These are phyloP conservation scores for Pogonocherus hispidulus DNA, from an alignment of 2,888 invertebrate species.

Conservation along the genomic window DNA sequence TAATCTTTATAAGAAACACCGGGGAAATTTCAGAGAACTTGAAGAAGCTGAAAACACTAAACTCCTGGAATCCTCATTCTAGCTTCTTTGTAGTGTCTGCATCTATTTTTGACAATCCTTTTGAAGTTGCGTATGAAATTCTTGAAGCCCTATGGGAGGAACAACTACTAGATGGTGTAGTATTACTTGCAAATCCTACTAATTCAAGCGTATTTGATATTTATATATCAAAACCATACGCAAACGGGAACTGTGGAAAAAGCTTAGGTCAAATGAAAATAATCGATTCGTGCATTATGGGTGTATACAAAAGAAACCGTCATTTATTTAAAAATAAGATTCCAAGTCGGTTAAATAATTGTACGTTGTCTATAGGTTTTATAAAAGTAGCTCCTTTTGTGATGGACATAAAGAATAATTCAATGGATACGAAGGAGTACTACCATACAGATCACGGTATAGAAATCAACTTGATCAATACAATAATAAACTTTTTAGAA, in stretches of 20 bases:
- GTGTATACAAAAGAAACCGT: neutral
- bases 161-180: neutral
- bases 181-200: neutral
- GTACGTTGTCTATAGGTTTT: conserved; percentile 7
- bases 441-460: conserved; percentile 11
- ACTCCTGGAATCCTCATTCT: conserved; percentile 13
- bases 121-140: neutral
- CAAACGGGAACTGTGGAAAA: conserved; percentile 9
- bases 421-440: neutral
- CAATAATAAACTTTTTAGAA: conserved; percentile 1
- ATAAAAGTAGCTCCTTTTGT: neutral
- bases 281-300: neutral
- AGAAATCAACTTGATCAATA: conserved; percentile 19
- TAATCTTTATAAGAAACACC: conserved; percentile 12
- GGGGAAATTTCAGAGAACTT: neutral
- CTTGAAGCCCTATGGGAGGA: conserved; percentile 10
- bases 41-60: neutral
- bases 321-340: conserved; percentile 3
- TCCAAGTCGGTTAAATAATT: conserved; percentile 9
- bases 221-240: conserved; percentile 1
- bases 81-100: conserved; percentile 13
- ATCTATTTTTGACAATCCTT: neutral
- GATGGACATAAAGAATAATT: conserved; percentile 8
- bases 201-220: neutral
- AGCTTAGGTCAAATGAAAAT: neutral